Evolutionary conservation across 2,888 invertebrate species (phyloP), one percentile per base, ranked within the genome.

Genomic region (Apamea crenata): DNA sequence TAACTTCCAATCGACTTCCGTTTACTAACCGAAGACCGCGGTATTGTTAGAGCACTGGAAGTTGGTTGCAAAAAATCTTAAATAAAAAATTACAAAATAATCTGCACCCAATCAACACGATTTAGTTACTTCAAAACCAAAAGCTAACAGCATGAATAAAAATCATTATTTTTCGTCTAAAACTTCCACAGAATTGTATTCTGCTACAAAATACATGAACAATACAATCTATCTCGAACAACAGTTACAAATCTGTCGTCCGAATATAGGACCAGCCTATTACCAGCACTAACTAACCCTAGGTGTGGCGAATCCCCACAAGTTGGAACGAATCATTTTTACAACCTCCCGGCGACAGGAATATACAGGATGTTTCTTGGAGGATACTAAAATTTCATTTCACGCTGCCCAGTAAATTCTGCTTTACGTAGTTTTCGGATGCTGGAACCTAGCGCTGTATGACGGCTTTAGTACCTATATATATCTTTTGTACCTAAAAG

Each of bases 241-340:
- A 63, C 44, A 71, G 59, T 32, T 40, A 67, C 83, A 66, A 83
- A 67, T 66, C 40, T 70, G 70, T 10, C 67, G 59, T 72, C 77
- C 71, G 32, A 85, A 88, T 89, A 85, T 88, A 88, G 79, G 65
- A 68, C 36, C 68, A 77, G 74, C 36, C 69, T 36, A 66, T 66
- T 70, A 77, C 72, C 69, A 77, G 81, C 29, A 53, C 78, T 80
- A 80, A 80, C 78, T 61, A 78, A 81, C 73, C 83, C 67, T 79
- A 83, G 82, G 90, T 88, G 91, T 90, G 67, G 84, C 91, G 81
- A 92, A 91, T 92, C 76, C 71, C 78, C 77, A 56, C 76, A 82
- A 88, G 90, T 91, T 90, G 92, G 89, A 91, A 91, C 94, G 91
- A 93, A 94, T 93, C 88, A 90, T 86, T 90, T 93, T 93, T 91